Evolutionary conservation across 2,113 vertebrate species (phyloP), one percentile per base, ranked within the genome.

Genomic region (Tachuris rubrigastra): DNA sequence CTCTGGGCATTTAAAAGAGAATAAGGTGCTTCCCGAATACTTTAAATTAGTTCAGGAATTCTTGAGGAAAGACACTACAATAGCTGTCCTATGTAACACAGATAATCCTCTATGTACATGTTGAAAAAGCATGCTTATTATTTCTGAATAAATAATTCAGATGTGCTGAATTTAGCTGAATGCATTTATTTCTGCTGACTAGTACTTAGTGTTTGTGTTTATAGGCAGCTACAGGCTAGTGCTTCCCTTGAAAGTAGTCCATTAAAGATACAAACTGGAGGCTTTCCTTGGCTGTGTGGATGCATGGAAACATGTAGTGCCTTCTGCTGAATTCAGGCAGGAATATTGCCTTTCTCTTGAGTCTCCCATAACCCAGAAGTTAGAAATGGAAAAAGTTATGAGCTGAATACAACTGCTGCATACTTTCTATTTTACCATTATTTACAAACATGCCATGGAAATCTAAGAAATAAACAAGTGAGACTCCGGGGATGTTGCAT

Each of bases 1-100:
- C 90, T 94, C 93, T 78, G 85, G 75, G 87, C 89, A 94, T 96
- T 89, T 90, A 90, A 89, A 97, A 96, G 90, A 33, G 91, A 89
- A 85, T 84, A 78, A 58, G 41, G 68, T 95, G 77, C 79, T 95
- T 93, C 91, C 91, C 69, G 95, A 93, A 88, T 44, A 71, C 21
- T 76, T 84, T 33, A 90, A 94, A 97, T 96, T 88, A 92, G 62
- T 91, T 88, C 84, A 83, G 72, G 39, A 63, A 63, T 63, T 42
- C 39, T 42, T 30, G 27, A 63, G 28, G 52, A 87, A 94, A 92
- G 25, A 56, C 30, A 28, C 58, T 59, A 31, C 44, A 94, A 50
- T 49, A 91, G 91, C 90, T 82, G 90, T 87, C 74, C 91, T 66
- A 25, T 58, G 82, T 81, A 93, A 85, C 89, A 68, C 44, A 86